phyloP scores from a whole-genome alignment of 2,888 invertebrate genomes.

The Drosophila siamana region DNA sequence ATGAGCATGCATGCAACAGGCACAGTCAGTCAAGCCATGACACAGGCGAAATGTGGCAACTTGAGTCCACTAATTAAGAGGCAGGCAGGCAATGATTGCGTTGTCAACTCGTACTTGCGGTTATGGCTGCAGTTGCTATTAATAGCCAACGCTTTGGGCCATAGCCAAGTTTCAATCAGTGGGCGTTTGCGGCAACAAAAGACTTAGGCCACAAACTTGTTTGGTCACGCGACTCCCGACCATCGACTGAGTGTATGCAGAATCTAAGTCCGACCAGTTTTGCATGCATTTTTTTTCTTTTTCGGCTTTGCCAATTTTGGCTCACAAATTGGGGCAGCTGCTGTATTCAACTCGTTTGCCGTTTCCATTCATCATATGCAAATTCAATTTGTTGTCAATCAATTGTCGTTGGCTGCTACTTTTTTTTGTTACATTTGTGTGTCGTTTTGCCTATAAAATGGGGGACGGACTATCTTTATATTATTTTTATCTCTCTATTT shows the following conservation, averaged over 20 bases:
- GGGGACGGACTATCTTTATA: conserved; percentile 30
- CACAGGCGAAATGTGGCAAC: conserved; percentile 41
- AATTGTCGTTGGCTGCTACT: conserved; percentile 14
- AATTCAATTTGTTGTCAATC: conserved; percentile 58
- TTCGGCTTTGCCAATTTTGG: neutral
- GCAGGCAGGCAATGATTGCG: conserved; percentile 40
- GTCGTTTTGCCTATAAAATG: conserved; percentile 24
- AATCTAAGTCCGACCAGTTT: conserved; percentile 41
- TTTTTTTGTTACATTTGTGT: conserved; percentile 31
- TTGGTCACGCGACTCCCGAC: conserved; percentile 36
- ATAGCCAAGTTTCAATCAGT: neutral
- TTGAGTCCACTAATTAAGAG: conserved; percentile 57
- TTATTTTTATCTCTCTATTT: conserved; percentile 37
- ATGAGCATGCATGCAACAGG: conserved; percentile 9
- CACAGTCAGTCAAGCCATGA: conserved; percentile 13
- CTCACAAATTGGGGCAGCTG: conserved; percentile 44
- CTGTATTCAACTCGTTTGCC: conserved; percentile 3
- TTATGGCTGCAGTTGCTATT: conserved; percentile 25
- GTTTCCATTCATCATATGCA: conserved; percentile 64
- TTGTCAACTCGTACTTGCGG: conserved; percentile 47
- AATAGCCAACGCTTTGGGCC: conserved; percentile 20
- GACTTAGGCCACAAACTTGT: conserved; percentile 73
- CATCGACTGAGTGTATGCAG: conserved; percentile 9
- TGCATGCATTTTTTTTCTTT: conserved; percentile 1
- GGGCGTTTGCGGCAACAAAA: conserved; percentile 53